A percentile compares a stretch with the other conserved stretches of the same genome.
Conservation (phyloP, 2,113 vertebrate genomes). For the Euleptes europaea region DNA sequence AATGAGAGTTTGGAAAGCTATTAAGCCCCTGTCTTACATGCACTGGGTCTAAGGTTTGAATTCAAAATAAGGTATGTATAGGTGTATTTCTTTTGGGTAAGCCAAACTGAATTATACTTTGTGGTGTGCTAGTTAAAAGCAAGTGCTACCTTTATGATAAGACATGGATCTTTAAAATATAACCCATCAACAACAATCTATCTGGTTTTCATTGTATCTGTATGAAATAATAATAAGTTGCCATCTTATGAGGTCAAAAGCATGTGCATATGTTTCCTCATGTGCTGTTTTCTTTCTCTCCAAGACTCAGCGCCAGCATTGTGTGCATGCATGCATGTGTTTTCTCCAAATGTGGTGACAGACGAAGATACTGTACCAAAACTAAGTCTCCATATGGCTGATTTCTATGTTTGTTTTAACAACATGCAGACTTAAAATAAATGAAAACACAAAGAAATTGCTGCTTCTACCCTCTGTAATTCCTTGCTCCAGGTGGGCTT, state of each 20-base stretch:
- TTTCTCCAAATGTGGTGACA: constrained; percentile 73
- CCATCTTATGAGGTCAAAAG: constrained; percentile 74
- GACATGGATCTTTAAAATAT: constrained; percentile 39
- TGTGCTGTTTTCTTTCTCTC: constrained; percentile 59
- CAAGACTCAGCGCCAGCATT: constrained; percentile 57
- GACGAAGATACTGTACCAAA: constrained; percentile 79
- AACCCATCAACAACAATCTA: constrained; percentile 48
- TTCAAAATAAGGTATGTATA: constrained; percentile 68
- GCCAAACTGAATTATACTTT: constrained; percentile 30
- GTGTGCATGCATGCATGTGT: background rate
- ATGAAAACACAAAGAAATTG: constrained; percentile 73
- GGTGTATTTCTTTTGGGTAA: constrained; percentile 61
- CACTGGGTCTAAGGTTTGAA: constrained; percentile 77
- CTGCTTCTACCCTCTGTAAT: constrained; percentile 60
- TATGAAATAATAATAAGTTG: constrained; percentile 75
- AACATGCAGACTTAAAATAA: constrained; percentile 77
- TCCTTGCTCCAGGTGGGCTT: constrained; percentile 66
- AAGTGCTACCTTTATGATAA: constrained; percentile 27
- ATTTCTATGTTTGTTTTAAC: constrained; percentile 81
- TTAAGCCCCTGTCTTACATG: constrained; percentile 78
- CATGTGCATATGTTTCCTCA: constrained; percentile 72
- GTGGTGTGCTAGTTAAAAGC: constrained; percentile 49
- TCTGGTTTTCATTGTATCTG: constrained; percentile 63
- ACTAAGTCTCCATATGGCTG: constrained; percentile 77
- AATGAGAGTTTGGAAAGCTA: constrained; percentile 85